phyloP scores from a whole-genome alignment of 2,888 invertebrate genomes.

The Siphonodentalium dalli region DNA sequence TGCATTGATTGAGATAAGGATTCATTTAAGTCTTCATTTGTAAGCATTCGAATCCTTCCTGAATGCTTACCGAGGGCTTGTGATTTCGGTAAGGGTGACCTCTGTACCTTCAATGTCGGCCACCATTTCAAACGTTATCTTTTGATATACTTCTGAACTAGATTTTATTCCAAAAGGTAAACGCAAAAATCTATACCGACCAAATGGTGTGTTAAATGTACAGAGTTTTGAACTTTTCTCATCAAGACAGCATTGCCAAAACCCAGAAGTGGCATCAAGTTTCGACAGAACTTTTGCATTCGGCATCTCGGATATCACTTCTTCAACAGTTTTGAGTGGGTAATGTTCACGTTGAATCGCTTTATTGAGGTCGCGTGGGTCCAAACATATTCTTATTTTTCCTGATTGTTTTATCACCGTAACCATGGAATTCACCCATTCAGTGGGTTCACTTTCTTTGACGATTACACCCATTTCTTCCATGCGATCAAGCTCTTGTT shows the following conservation, averaged over 20 bases:
- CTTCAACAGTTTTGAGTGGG: slow-evolving; percentile 31
- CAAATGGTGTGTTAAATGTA: slow-evolving; percentile 25
- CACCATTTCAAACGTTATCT: slow-evolving; percentile 15
- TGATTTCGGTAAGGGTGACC: too few species aligned
- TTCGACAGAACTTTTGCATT: slow-evolving; percentile 25
- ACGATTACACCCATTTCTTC: slow-evolving; percentile 23
- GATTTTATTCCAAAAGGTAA: slow-evolving; percentile 26
- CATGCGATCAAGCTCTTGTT: slow-evolving; percentile 23
- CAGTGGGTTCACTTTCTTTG: slow-evolving; percentile 20
- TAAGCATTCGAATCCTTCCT: too few species aligned
- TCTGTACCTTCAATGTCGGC: slow-evolving; percentile 18
- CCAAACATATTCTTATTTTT: slow-evolving; percentile 26
- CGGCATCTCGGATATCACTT: slow-evolving; percentile 22
- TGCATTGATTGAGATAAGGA: too few species aligned
- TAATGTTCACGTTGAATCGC: slow-evolving; percentile 29
- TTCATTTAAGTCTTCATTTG: too few species aligned
- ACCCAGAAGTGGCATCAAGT: slow-evolving; percentile 25
- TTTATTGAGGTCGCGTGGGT: slow-evolving; percentile 27
- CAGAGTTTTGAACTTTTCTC: slow-evolving; percentile 20
- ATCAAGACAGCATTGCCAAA: slow-evolving; percentile 25
- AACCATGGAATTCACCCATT: slow-evolving; percentile 28
- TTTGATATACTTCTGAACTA: slow-evolving; percentile 23
- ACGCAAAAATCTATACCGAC: slow-evolving; percentile 17
- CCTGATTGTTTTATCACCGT: slow-evolving; percentile 25
- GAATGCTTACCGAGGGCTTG: too few species aligned